These are phyloP conservation scores for Gastracanthus pulcherrimus DNA, from an alignment of 2,888 invertebrate genomes.

Conservation along the genomic window DNA sequence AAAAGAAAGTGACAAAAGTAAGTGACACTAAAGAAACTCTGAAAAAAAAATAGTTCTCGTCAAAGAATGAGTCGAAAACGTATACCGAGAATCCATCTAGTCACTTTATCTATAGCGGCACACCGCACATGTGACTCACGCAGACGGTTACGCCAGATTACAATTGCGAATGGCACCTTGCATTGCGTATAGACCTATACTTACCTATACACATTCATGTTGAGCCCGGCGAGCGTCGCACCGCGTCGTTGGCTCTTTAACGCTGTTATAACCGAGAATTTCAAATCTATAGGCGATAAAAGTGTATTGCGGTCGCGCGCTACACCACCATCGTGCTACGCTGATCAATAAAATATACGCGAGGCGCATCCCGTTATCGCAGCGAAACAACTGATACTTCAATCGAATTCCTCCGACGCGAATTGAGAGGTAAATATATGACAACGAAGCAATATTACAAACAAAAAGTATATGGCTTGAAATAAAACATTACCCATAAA, in stretches of 20 bases:
- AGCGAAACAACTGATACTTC: background rate
- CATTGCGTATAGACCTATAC: background rate
- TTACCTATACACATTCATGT: background rate
- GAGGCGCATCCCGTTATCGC: background rate
- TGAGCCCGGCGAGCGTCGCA: background rate
- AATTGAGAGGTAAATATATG: background rate
- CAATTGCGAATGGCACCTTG: constrained; percentile 18
- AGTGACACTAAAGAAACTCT: background rate
- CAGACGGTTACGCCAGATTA: constrained; percentile 32
- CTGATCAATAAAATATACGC: constrained; percentile 27
- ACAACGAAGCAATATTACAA: background rate
- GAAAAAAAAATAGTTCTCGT: background rate
- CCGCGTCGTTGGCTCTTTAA: too few relatives aligned
- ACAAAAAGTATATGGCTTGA: too few relatives aligned
- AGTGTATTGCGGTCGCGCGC: background rate
- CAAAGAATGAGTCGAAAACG: background rate
- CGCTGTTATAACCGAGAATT: background rate
- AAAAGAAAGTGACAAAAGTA: background rate
- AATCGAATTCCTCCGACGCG: background rate
- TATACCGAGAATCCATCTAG: constrained; percentile 7
- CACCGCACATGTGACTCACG: constrained; percentile 10
- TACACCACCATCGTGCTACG: background rate
- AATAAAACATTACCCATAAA: too few relatives aligned
- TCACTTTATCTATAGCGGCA: constrained; percentile 32
- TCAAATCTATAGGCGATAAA: constrained; percentile 31